Evolutionary conservation across 2,888 invertebrate genomes (phyloP).

Genomic region (Spilarctia lutea): DNA sequence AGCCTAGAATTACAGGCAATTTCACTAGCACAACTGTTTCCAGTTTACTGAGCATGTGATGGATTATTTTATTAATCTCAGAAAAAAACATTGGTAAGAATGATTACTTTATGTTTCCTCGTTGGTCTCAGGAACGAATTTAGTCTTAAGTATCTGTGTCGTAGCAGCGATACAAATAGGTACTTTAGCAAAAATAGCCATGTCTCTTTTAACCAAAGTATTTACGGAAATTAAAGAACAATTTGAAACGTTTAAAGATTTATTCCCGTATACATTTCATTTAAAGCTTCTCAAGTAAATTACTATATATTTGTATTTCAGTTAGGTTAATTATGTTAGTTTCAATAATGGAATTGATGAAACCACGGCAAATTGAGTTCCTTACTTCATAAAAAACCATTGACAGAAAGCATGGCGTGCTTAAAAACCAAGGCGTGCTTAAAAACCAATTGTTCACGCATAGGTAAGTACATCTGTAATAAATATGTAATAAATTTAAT

Average conservation of each 20-base stretch:
- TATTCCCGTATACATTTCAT: background rate
- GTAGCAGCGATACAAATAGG: slow-evolving; percentile 44
- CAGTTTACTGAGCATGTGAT: slow-evolving; percentile 61
- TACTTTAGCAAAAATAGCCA: background rate
- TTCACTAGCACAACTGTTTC: slow-evolving; percentile 63
- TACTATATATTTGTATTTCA: background rate
- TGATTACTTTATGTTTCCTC: slow-evolving; percentile 32
- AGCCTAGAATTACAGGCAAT: slow-evolving; percentile 67
- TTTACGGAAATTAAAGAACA: background rate
- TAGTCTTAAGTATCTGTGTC: slow-evolving; percentile 10
- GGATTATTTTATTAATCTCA: slow-evolving; percentile 56
- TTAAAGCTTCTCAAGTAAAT: background rate
- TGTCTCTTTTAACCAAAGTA: background rate
- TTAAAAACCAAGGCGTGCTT: too few species aligned
- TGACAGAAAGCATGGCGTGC: too few species aligned
- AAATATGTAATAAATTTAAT: too few species aligned
- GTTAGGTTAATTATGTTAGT: too few species aligned
- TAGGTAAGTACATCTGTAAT: too few species aligned
- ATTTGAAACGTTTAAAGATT: background rate
- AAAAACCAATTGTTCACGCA: too few species aligned
- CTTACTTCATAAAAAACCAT: background rate
- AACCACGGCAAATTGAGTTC: background rate
- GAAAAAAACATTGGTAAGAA: slow-evolving; percentile 30
- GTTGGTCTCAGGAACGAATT: slow-evolving; percentile 22
- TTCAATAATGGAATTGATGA: background rate